Conservation (phyloP, 2,113 vertebrate species). For the Trichomycterus rosablanca region DNA sequence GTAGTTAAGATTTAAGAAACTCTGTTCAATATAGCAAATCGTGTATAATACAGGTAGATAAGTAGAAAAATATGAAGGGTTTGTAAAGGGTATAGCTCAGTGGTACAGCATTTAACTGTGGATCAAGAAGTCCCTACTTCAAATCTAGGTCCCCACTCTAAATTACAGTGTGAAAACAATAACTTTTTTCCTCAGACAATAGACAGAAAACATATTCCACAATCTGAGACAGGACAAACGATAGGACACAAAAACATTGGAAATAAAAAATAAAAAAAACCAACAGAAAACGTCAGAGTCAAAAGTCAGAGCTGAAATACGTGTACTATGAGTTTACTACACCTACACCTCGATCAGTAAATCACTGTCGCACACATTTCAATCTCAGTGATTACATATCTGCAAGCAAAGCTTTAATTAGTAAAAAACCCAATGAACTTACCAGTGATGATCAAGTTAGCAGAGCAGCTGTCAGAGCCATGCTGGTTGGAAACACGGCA, state of each 20-base stretch:
- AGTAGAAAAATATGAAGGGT: too few species aligned
- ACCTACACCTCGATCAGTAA: too few species aligned
- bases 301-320: not conserved
- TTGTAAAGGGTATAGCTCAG: too few species aligned
- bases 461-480: conserved; percentile 84
- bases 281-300: not conserved
- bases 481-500: conserved; percentile 89
- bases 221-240: not conserved
- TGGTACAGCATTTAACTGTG: too few species aligned
- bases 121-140: too few species aligned
- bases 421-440: conserved; percentile 54
- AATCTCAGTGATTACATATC: not conserved
- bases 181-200: too few species aligned
- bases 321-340: not conserved
- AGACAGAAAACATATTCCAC: not conserved
- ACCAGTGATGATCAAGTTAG: conserved; percentile 83
- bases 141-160: too few species aligned
- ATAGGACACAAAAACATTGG: not conserved
- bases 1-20: too few species aligned
- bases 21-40: too few species aligned
- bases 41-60: too few species aligned
- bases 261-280: not conserved
- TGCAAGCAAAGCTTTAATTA: conserved; percentile 31
- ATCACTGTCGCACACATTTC: not conserved
- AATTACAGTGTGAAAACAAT: too few species aligned